phyloP scores from a whole-genome alignment of 1,140 invertebrate species.

The Drosophila lini region DNA sequence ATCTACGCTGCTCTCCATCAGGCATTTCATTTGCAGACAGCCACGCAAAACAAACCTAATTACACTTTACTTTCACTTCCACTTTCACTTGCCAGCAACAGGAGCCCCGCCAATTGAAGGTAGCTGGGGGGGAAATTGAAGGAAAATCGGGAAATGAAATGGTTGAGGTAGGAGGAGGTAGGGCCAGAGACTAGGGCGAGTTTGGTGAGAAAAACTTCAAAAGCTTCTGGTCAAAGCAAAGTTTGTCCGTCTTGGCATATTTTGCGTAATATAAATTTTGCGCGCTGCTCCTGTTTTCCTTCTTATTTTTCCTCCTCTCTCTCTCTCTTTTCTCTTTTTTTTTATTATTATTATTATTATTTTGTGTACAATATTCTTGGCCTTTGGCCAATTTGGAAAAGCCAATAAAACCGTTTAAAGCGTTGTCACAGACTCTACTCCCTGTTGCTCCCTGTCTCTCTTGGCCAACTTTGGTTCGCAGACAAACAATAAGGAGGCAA shows the following conservation, averaged over 20 bases:
- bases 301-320: background rate
- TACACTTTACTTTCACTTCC: conserved; percentile 77
- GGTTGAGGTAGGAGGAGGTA: background rate
- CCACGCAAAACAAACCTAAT: conserved; percentile 79
- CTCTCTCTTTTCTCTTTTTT: background rate
- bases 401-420: conserved; percentile 77
- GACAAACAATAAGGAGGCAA: conserved; percentile 10
- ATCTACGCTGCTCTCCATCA: conserved; percentile 17
- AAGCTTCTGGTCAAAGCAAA: conserved; percentile 60
- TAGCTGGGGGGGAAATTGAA: background rate
- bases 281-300: conserved; percentile 1
- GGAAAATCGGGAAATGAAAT: background rate
- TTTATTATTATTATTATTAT: conserved; percentile 4
- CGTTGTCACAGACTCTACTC: conserved; percentile 31
- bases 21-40: conserved; percentile 76
- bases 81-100: conserved; percentile 53
- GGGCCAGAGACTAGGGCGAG: background rate
- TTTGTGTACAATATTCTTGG: conserved; percentile 57
- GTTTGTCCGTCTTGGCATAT: conserved; percentile 37
- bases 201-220: conserved; percentile 52
- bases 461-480: background rate
- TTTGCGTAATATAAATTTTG: conserved; percentile 48
- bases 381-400: conserved; percentile 70
- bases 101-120: conserved; percentile 6
- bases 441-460: background rate